Conservation (phyloP, 2,888 invertebrate genomes). For the Leistus spinibarbis region DNA sequence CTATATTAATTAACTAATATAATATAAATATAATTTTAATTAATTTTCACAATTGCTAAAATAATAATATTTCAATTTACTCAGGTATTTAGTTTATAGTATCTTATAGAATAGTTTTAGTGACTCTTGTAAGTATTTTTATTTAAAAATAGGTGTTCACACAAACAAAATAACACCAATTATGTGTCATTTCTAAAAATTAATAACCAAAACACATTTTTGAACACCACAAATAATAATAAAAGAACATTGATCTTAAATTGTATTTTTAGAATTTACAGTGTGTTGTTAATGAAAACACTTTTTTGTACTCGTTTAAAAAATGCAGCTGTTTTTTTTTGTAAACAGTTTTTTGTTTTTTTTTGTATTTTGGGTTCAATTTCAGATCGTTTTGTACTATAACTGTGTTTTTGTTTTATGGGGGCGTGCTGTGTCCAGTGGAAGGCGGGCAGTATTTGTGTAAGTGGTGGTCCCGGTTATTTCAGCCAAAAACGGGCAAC, state of each 20-base stretch:
- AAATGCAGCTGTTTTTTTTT: slow-evolving; percentile 4
- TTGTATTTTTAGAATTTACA: neutral
- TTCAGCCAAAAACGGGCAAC: neutral
- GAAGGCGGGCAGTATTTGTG: slow-evolving; percentile 57
- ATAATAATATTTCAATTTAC: neutral
- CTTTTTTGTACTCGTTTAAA: neutral
- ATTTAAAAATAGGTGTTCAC: slow-evolving; percentile 29
- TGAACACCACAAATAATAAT: neutral
- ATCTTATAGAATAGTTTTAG: slow-evolving; percentile 35
- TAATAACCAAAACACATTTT: neutral
- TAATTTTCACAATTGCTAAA: neutral
- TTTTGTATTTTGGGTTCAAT: slow-evolving; percentile 35
- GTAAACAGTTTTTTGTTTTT: slow-evolving; percentile 18
- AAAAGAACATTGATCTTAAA: neutral
- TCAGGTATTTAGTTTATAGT: slow-evolving; percentile 36
- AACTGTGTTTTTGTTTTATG: slow-evolving; percentile 47
- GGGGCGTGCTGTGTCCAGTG: slow-evolving; percentile 48
- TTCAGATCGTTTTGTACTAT: slow-evolving; percentile 28
- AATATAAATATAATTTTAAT: neutral
- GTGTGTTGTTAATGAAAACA: neutral
- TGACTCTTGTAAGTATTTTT: slow-evolving; percentile 11
- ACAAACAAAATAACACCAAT: neutral
- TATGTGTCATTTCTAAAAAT: neutral
- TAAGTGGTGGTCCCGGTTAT: slow-evolving; percentile 58
- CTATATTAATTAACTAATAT: slow-evolving; percentile 30